Percentiles rank a stretch among this genome's conserved stretches.
Evolutionary conservation across 2,888 invertebrate species (phyloP).

Genomic region (Diadegma fenestrale): DNA sequence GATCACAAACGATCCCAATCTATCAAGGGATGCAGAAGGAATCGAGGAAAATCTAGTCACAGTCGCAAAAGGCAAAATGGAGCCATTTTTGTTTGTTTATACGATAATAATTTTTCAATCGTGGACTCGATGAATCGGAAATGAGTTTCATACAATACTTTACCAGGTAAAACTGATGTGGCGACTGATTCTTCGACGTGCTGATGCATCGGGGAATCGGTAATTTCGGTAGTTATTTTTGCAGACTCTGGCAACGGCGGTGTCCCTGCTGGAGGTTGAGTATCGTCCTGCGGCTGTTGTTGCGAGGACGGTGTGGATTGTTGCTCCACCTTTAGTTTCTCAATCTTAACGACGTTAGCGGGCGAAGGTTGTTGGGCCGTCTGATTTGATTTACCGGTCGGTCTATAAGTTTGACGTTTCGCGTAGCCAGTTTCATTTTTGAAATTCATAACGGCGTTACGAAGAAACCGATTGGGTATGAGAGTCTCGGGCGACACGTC

Average conservation of each 20-base stretch:
- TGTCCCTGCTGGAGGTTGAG: neutral
- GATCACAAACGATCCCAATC: no score
- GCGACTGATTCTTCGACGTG: conserved; percentile 48
- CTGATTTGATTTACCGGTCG: conserved; percentile 57
- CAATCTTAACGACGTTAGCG: conserved; percentile 51
- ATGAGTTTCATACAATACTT: conserved; percentile 12
- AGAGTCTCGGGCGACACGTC: conserved; percentile 96
- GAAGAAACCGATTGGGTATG: conserved; percentile 96
- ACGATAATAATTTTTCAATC: neutral
- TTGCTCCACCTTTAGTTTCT: conserved; percentile 62
- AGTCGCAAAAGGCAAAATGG: neutral
- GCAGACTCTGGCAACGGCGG: conserved; percentile 10
- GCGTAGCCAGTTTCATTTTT: conserved; percentile 97
- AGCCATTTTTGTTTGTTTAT: neutral
- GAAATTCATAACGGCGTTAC: conserved; percentile 95
- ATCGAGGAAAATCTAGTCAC: neutral
- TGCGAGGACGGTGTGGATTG: neutral
- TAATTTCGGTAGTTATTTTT: conserved; percentile 26
- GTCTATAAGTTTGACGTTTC: conserved; percentile 84
- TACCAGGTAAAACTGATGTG: conserved; percentile 54
- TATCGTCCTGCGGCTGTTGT: conserved; percentile 33
- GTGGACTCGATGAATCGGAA: neutral
- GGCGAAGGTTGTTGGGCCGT: conserved; percentile 10
- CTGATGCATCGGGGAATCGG: conserved; percentile 22
- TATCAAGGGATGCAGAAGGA: neutral